phyloP scores from a whole-genome alignment of 2,888 invertebrate species.

The Elmis aenea region DNA sequence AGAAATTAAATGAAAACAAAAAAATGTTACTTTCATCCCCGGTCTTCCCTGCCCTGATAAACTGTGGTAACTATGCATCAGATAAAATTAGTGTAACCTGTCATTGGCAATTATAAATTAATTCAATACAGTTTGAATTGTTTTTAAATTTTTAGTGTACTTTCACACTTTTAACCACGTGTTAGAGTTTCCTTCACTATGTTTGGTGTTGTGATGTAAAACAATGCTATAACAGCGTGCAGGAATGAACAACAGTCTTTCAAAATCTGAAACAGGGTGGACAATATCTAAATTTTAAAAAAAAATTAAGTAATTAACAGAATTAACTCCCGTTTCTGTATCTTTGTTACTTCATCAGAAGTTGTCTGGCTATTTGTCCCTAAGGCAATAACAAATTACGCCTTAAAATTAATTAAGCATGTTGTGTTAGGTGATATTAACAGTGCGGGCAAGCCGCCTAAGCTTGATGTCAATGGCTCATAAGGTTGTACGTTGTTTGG shows the following conservation, averaged over 20 bases:
- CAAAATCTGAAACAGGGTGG: constrained; percentile 3
- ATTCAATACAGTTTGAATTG: no score
- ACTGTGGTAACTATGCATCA: no score
- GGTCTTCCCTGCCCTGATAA: no score
- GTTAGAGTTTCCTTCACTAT: constrained; percentile 26
- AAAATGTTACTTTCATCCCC: no score
- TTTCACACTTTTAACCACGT: constrained; percentile 17
- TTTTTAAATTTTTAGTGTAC: constrained; percentile 21
- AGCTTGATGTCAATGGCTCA: constrained; percentile 29
- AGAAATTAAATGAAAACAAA: no score
- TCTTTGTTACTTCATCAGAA: no score
- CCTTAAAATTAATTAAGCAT: constrained; percentile 14
- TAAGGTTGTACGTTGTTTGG: constrained; percentile 46
- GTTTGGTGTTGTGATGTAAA: constrained; percentile 30
- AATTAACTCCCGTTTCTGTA: no score
- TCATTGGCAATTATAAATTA: no score
- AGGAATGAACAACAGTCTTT: constrained; percentile 12
- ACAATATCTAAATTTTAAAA: constrained; percentile 4
- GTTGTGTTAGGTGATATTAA: constrained; percentile 13
- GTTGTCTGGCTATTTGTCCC: no score
- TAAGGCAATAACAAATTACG: no score
- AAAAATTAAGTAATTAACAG: not conserved
- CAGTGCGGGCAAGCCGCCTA: constrained; percentile 17
- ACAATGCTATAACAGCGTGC: constrained; percentile 28
- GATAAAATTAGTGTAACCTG: no score